Evolutionary conservation across 2,888 invertebrate genomes (phyloP).

Genomic region (Anticlea derivata): DNA sequence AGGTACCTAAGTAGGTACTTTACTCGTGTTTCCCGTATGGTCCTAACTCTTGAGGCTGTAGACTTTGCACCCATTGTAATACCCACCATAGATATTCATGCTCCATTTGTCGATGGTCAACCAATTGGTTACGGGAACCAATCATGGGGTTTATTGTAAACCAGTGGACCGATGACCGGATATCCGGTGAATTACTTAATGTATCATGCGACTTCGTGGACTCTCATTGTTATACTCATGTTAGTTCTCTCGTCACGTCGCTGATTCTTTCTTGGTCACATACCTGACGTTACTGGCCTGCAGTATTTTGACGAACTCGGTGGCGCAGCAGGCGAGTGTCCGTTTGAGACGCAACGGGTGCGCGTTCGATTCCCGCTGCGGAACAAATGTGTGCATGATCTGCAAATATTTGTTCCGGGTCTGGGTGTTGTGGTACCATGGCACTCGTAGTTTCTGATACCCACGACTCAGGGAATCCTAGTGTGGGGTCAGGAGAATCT

Average conservation of each 20-base stretch:
- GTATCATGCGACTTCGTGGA: conserved; percentile 12
- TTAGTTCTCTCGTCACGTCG: background rate
- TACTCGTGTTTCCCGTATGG: background rate
- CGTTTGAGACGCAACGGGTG: no score
- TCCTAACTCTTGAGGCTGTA: background rate
- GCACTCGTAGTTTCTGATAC: no score
- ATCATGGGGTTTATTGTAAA: conserved; percentile 21
- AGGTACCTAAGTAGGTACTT: background rate
- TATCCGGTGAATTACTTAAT: conserved; percentile 30
- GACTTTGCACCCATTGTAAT: conserved; percentile 17
- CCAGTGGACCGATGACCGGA: conserved; percentile 24
- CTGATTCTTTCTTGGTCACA: background rate
- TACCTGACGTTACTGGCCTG: background rate
- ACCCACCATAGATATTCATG: conserved; percentile 10
- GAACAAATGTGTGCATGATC: no score
- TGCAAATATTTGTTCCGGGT: no score
- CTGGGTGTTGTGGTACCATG: no score
- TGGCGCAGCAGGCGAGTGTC: no score
- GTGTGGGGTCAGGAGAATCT: no score
- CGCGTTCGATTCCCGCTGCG: no score
- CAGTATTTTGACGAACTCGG: no score
- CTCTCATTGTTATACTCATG: background rate
- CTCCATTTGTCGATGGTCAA: conserved; percentile 20
- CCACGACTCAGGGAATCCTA: no score
- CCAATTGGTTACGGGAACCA: conserved; percentile 32